Conservation (phyloP, 2,888 invertebrate genomes). For the Clostera curtula region DNA sequence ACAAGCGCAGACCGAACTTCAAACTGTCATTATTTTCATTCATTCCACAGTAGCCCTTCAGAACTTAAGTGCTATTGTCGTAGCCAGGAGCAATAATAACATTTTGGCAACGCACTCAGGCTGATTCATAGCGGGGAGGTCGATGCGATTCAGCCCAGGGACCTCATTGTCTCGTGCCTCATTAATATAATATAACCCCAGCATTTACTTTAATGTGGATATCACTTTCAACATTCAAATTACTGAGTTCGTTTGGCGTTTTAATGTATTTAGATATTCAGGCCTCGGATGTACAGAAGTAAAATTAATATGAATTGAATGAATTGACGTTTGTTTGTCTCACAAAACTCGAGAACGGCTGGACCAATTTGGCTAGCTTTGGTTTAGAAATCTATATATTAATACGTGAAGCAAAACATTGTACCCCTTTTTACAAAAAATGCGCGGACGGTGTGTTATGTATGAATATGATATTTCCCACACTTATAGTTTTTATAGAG, state of each 20-base stretch:
- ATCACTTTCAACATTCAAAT: slow-evolving; percentile 13
- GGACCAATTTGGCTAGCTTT: too few species aligned
- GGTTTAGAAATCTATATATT: too few species aligned
- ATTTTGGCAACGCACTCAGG: slow-evolving; percentile 20
- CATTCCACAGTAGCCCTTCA: slow-evolving; percentile 9
- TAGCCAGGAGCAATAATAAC: slow-evolving; percentile 18
- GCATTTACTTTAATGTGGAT: slow-evolving; percentile 14
- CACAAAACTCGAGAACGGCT: too few species aligned
- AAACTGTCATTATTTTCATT: slow-evolving; percentile 9
- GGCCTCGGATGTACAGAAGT: too few species aligned
- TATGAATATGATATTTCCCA: too few species aligned
- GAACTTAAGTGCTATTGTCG: slow-evolving; percentile 13
- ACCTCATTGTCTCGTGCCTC: slow-evolving; percentile 20
- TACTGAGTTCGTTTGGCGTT: slow-evolving; percentile 8
- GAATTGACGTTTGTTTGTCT: too few species aligned
- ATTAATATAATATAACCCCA: slow-evolving; percentile 20
- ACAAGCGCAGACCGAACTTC: too few species aligned
- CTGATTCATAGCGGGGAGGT: slow-evolving; percentile 23
- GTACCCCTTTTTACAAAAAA: too few species aligned
- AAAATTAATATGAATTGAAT: too few species aligned
- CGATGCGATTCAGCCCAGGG: slow-evolving; percentile 9
- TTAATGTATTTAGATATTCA: slow-evolving; percentile 10
- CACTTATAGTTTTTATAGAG: too few species aligned
- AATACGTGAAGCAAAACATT: too few species aligned
- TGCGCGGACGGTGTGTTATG: too few species aligned